Base-by-base conservation (phyloP, 2,113 vertebrate species). In the Dinomys branickii region DNA sequence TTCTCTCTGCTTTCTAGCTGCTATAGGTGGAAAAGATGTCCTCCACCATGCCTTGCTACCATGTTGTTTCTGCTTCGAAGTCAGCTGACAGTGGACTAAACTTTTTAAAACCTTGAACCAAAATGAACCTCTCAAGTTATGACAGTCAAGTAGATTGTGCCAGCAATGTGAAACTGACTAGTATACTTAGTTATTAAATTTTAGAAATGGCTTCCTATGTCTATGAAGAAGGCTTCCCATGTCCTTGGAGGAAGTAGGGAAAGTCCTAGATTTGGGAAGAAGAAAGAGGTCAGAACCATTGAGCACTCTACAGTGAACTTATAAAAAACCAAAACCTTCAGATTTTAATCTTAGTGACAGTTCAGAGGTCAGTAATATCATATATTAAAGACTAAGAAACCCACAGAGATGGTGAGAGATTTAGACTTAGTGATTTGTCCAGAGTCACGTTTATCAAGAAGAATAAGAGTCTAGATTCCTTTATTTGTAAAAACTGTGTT, bases 381-480 rank as follows among this genome's bases (percentile, higher is more conserved):
- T 52, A 83, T 30, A 90, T 59, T 56, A 67, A 85, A 52, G 33
- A 58, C 88, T 41, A 80, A 90, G 73, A 44, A 85, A 59, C 50
- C 84, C 75, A 65, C 13, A 83, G 41, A n/a, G 47, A 11, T 73
- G 71, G 33, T n/a, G 5, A 96, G 52, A 88, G 33, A 82, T 22
- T 92, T 35, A 65, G n/a, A 87, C 0, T 80, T 81, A 91, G n/a
- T 81, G 58, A 58, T 65, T 86, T 91, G 1, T 52, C 24, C 7
- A 88, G 50, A 93, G 50, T 50, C 56, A 91, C 54, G 38, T 80
- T 89, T 50, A 26, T 89, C 78, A 61, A 75, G 38, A 90, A 90
- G 33, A 95, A 33, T 26, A 75, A 67, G 19, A 54, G 33, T 19
- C 35, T 17, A 0, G 13, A 33, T 95, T 90, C 65, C 35, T 92